phyloP scores from a whole-genome alignment of 2,888 invertebrate species.

The Neoascia interrupta region DNA sequence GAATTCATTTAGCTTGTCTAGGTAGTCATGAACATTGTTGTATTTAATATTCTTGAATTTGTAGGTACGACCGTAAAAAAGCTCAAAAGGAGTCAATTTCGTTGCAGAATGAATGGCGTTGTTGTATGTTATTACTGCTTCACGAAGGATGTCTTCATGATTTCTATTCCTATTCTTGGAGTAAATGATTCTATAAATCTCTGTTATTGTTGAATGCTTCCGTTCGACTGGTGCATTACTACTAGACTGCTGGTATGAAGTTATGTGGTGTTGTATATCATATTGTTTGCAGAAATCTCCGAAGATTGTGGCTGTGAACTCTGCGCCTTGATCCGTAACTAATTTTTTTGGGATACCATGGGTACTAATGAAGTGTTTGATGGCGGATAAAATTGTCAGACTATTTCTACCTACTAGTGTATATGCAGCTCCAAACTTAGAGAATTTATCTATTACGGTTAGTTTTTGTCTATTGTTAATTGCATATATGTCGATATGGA shows the following conservation, averaged over 20 bases:
- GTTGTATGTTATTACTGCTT: constrained; percentile 35
- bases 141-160: constrained; percentile 39
- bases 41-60: constrained; percentile 19
- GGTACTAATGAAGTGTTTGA: constrained; percentile 33
- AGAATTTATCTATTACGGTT: constrained; percentile 21
- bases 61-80: constrained; percentile 23
- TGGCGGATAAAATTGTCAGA: constrained; percentile 5
- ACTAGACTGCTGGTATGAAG: constrained; percentile 36
- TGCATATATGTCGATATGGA: constrained; percentile 23
- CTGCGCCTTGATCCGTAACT: constrained; percentile 20
- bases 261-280: constrained; percentile 10
- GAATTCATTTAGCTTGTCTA: constrained; percentile 25
- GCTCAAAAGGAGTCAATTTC: constrained; percentile 25
- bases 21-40: constrained; percentile 21
- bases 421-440: constrained; percentile 14
- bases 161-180: constrained; percentile 8
- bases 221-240: constrained; percentile 41
- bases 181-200: constrained; percentile 45
- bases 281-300: constrained; percentile 36
- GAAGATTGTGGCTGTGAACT: constrained; percentile 42
- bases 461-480: constrained; percentile 16
- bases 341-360: constrained; percentile 40
- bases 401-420: constrained; percentile 20
- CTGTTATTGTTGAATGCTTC: constrained; percentile 33
- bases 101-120: constrained; percentile 34